Base-by-base conservation (phyloP, 2,888 invertebrate species). In the Leptopilina syphax region DNA sequence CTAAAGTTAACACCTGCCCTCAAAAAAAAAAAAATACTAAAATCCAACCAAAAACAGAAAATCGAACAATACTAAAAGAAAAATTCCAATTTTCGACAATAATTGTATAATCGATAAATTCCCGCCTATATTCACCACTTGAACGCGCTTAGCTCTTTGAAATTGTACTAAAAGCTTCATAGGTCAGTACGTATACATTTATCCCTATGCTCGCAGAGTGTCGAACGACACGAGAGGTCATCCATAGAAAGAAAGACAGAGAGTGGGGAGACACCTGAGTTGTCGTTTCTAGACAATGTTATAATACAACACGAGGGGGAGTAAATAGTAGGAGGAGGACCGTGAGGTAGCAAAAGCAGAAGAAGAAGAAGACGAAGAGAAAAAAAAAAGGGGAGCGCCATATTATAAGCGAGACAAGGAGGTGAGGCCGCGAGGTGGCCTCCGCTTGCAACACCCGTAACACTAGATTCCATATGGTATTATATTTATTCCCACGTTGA, bases 161-260 rank as follows among this genome's bases (percentile, higher is more conserved):
- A 82, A 85, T 85, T 76, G 57, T 86, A 89, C 90, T 91, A 91
- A 90, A 89, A 90, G 90, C 88, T 88, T 86, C 87, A 88, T 87
- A 86, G 86, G 86, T 85, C 86, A 84, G 87, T 83, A 88, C 89
- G 89, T 91, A 90, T 88, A 90, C 90, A 91, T 91, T 91, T 92
- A 91, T 91, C 89, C 91, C 87, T 89, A 50, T 50, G 87, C 89
- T 87, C 87, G 85, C 84, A 87, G 87, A 87, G 87, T 89, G 85
- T 90, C 88, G 89, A 89, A 90, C 88, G 87, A 89, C 89, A 89
- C 90, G 84, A 89, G 91, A 91, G 91, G 91, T 92, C 91, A 91
- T 90, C 89, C 86, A 84, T 84, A 78, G 84, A 50, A 50, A 78
- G 84, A 44, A 8, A 44, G 44, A 44, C 44, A 44, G 7, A 8